A percentile compares a stretch with the other conserved stretches of the same genome.
These are phyloP conservation scores for Meteorus cinctellus DNA, from an alignment of 2,888 invertebrate genomes.

Conservation along the genomic window DNA sequence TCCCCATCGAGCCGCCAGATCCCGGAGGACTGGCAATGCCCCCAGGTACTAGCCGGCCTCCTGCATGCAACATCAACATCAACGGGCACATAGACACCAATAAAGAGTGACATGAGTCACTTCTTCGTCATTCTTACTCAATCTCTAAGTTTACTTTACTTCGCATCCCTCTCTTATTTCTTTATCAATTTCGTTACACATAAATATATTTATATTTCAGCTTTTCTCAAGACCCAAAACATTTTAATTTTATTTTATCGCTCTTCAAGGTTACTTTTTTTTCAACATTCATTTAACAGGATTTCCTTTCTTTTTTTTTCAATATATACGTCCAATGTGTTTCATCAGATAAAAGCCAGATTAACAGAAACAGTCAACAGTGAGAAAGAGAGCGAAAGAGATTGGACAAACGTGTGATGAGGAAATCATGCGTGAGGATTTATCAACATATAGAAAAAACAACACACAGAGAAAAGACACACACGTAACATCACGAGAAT, in stretches of 20 bases:
- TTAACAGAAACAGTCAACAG: background rate
- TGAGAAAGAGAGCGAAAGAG: conserved; percentile 1
- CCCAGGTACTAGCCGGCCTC: conserved; percentile 70
- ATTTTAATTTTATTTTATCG: conserved; percentile 1
- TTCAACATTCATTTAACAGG: background rate
- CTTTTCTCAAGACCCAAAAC: conserved; percentile 1
- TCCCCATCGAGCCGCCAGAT: conserved; percentile 75
- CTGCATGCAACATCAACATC: conserved; percentile 75
- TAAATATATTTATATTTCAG: background rate
- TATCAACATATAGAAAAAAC: background rate
- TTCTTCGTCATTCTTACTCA: conserved; percentile 14
- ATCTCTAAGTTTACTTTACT: conserved; percentile 5
- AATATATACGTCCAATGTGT: conserved; percentile 13
- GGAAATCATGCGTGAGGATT: background rate
- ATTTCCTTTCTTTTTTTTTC: background rate
- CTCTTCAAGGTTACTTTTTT: background rate
- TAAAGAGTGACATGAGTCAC: conserved; percentile 22
- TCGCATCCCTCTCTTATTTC: background rate
- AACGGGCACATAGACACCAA: conserved; percentile 32
- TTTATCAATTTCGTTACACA: background rate
- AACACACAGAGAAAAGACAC: background rate
- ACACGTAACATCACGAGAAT: too few species aligned
- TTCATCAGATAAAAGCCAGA: conserved; percentile 11
- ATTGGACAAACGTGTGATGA: background rate
- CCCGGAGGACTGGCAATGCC: conserved; percentile 72